These are phyloP conservation scores for Phyllotreta cruciferae DNA, from an alignment of 2,888 invertebrate species.

Conservation along the genomic window DNA sequence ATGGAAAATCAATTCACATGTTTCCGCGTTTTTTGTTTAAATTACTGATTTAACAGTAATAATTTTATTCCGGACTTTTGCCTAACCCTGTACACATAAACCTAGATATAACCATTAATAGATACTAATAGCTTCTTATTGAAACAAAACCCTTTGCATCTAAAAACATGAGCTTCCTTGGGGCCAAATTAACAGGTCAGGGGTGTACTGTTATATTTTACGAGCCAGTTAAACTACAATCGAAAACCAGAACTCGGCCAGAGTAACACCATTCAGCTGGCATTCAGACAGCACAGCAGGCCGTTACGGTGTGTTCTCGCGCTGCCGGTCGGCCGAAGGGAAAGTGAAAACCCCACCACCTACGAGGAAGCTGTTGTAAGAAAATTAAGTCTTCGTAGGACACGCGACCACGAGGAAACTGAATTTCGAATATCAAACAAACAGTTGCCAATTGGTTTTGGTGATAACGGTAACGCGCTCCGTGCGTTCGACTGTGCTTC, in stretches of 20 bases:
- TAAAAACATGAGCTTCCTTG: not conserved
- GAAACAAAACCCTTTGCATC: too few species aligned
- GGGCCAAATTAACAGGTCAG: conserved; percentile 3
- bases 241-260: conserved; percentile 10
- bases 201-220: conserved; percentile 14
- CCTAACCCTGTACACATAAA: too few species aligned
- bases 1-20: too few species aligned
- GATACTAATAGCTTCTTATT: too few species aligned
- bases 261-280: not conserved
- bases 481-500: conserved; percentile 33
- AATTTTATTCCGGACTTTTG: too few species aligned
- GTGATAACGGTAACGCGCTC: conserved; percentile 36
- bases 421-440: conserved; percentile 15
- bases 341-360: conserved; percentile 43
- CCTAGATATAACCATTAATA: too few species aligned
- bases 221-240: not conserved
- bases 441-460: conserved; percentile 33
- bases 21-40: too few species aligned
- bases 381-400: conserved; percentile 39
- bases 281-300: conserved; percentile 4
- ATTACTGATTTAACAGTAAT: too few species aligned
- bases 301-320: conserved; percentile 8
- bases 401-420: conserved; percentile 39
- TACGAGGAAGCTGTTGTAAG: conserved; percentile 38
- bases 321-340: conserved; percentile 35